Evolutionary conservation across 2,888 invertebrate species (phyloP).

Genomic region (Conops quadrifasciatus): DNA sequence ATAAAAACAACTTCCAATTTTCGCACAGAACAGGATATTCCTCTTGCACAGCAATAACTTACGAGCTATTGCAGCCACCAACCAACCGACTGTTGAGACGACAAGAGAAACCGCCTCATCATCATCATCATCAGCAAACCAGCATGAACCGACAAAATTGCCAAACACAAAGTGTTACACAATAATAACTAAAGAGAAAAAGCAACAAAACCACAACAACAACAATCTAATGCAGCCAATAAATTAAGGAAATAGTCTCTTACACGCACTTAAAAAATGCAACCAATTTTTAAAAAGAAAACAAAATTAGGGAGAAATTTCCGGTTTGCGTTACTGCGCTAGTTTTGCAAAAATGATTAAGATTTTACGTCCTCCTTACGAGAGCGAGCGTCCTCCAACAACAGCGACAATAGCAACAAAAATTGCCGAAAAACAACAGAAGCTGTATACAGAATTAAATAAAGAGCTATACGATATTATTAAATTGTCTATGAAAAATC

Average conservation of each 20-base stretch:
- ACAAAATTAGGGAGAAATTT: too few species aligned
- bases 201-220: constrained; percentile 10
- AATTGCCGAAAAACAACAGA: not conserved
- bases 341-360: constrained; percentile 1
- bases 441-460: not conserved
- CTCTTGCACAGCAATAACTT: constrained; percentile 1
- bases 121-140: not conserved
- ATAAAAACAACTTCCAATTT: not conserved
- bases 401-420: too few species aligned
- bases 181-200: not conserved
- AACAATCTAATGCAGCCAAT: constrained; percentile 12
- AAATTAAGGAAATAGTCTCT: constrained; percentile 27
- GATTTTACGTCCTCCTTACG: not conserved
- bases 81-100: too few species aligned
- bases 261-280: constrained; percentile 34
- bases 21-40: constrained; percentile 36
- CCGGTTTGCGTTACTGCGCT: too few species aligned
- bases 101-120: not conserved
- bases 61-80: too few species aligned
- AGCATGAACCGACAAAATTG: not conserved
- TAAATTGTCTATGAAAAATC: not conserved
- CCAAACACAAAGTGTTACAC: constrained; percentile 14
- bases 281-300: constrained; percentile 13
- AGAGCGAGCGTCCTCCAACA: too few species aligned
- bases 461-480: not conserved